These are phyloP conservation scores for Smutsia temminckii DNA, from an alignment of 2,797 vertebrate species.

Conservation along the genomic window DNA sequence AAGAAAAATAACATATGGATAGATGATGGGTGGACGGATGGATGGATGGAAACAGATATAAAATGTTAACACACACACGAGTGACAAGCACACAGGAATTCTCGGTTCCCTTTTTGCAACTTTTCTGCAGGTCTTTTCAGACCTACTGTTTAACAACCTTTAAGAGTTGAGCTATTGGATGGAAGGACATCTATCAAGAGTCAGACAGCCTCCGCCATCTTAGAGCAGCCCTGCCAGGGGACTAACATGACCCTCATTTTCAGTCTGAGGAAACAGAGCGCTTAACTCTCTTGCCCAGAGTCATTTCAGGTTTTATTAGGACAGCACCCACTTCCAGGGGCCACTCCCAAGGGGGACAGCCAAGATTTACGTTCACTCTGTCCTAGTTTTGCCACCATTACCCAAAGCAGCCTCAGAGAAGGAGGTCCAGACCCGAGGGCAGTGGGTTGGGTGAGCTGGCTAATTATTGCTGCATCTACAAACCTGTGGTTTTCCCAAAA, in stretches of 20 bases:
- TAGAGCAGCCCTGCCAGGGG: no score
- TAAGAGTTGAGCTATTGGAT: neutral
- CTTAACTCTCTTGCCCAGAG: neutral
- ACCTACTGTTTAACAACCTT: neutral
- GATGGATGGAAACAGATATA: neutral
- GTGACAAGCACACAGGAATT: neutral
- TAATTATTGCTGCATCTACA: neutral
- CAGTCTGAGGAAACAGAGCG: neutral
- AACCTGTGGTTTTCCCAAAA: neutral
- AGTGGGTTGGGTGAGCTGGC: fast-evolving
- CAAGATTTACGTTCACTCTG: neutral
- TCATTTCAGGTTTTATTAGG: neutral
- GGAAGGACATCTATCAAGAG: neutral
- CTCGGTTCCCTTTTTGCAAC: neutral
- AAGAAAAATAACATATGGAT: neutral
- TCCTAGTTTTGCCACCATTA: neutral
- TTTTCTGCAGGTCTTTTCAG: neutral
- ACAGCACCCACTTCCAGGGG: no score
- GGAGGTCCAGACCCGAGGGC: neutral
- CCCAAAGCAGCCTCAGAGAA: neutral
- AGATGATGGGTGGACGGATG: neutral
- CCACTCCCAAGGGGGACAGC: neutral
- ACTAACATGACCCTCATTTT: neutral
- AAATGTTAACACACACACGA: neutral
- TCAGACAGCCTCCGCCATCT: neutral